phyloP scores from a whole-genome alignment of 2,113 vertebrate species.

The Alligator sinensis region DNA sequence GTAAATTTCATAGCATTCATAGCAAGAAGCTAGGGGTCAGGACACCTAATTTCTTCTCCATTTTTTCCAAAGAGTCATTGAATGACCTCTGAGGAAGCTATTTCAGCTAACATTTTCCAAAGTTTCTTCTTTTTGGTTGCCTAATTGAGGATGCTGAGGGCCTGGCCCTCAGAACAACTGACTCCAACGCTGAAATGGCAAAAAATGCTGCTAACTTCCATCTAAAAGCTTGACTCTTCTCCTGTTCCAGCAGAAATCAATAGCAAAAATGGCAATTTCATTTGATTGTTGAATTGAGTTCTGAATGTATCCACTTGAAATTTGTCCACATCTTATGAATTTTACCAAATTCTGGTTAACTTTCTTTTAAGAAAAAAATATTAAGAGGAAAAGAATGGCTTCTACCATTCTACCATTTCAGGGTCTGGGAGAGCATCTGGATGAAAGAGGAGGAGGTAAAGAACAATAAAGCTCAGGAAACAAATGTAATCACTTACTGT shows the following conservation, averaged over 20 bases:
- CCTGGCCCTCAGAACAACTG: neutral
- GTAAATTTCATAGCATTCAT: fast-evolving
- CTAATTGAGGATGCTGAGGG: neutral
- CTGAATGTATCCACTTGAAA: neutral
- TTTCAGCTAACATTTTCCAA: neutral
- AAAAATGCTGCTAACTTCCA: neutral
- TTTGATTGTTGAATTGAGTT: neutral
- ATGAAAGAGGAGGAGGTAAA: neutral
- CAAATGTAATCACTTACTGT: neutral
- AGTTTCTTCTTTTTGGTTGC: neutral
- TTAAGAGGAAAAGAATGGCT: neutral
- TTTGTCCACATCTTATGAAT: fast-evolving
- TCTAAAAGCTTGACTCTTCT: neutral
- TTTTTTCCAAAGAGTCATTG: neutral
- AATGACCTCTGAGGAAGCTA: neutral
- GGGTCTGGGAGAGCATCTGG: neutral
- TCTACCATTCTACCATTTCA: neutral
- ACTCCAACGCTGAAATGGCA: neutral
- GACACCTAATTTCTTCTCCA: neutral
- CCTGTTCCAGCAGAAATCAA: neutral
- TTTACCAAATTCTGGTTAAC: neutral
- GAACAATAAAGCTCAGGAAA: neutral
- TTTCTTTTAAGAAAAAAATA: neutral
- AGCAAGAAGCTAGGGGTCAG: neutral
- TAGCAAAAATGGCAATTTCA: neutral